phyloP scores from a whole-genome alignment of 2,113 vertebrate genomes.

The Rhodinocichla rosea region DNA sequence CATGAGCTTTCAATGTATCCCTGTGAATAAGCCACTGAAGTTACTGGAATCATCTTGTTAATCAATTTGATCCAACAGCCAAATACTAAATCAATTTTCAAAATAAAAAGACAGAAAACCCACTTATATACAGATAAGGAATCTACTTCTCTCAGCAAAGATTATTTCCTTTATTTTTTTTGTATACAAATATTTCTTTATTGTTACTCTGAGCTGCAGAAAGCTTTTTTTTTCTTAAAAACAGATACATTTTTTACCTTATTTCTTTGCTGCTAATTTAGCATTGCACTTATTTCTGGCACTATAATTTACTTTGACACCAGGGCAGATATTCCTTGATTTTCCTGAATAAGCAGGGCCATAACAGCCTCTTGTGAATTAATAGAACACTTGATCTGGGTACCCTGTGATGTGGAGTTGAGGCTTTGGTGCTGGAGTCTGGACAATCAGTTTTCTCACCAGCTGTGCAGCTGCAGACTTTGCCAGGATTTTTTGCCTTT shows the following conservation, averaged over 20 bases:
- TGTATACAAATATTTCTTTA: background rate
- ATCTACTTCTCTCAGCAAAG: background rate
- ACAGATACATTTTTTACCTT: background rate
- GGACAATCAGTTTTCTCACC: conserved; percentile 6
- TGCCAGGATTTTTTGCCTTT: background rate
- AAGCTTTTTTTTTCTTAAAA: background rate
- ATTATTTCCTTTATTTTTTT: background rate
- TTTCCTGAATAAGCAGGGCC: background rate
- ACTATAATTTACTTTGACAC: background rate
- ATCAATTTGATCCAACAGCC: background rate
- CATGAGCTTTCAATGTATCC: conserved; percentile 1
- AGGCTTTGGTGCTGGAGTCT: background rate
- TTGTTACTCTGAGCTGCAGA: background rate
- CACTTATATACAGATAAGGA: background rate
- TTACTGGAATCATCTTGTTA: background rate
- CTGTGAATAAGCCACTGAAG: conserved; percentile 1
- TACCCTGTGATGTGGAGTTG: background rate
- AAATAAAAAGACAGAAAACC: background rate
- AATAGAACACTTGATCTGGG: background rate
- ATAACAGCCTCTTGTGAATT: background rate
- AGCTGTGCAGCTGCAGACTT: background rate
- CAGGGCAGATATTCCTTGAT: background rate
- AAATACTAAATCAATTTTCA: background rate
- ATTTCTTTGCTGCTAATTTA: background rate
- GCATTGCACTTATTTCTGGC: background rate